Percentiles rank a stretch among this genome's conserved stretches.
These are phyloP conservation scores for Parazoanthus swiftii DNA, from an alignment of 92 coral and sea anemone species.

Conservation along the genomic window DNA sequence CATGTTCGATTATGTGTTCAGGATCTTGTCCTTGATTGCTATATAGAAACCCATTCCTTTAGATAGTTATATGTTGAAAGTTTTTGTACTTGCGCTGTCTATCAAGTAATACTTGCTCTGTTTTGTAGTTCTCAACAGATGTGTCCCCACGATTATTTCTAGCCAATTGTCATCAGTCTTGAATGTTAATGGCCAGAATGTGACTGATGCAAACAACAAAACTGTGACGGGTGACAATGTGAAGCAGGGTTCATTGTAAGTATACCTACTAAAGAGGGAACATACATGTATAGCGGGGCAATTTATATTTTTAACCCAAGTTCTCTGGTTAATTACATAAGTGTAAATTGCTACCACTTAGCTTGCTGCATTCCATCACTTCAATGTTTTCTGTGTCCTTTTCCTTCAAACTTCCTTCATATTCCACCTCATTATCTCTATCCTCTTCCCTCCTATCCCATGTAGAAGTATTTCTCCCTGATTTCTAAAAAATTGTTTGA, in stretches of 20 bases:
- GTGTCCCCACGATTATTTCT: constrained; percentile 82
- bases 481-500: too few relatives aligned
- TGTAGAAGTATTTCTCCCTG: too few relatives aligned
- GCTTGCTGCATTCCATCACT: too few relatives aligned
- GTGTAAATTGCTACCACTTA: too few relatives aligned
- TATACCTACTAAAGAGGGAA: background rate
- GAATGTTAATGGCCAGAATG: constrained; percentile 8
- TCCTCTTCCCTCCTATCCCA: too few relatives aligned
- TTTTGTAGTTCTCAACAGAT: constrained; percentile 79
- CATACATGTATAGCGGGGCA: too few relatives aligned
- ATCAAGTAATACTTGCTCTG: background rate
- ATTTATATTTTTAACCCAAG: too few relatives aligned
- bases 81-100: too few relatives aligned
- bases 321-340: too few relatives aligned
- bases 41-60: too few relatives aligned
- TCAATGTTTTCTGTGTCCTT: background rate
- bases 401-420: background rate
- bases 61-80: background rate
- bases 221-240: constrained; percentile 66
- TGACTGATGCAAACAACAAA: constrained; percentile 43
- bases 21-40: too few relatives aligned
- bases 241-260: constrained; percentile 83
- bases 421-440: too few relatives aligned
- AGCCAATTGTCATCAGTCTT: constrained; percentile 42
- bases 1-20: background rate